Conservation (phyloP, 2,888 invertebrate genomes). For the Tenthredo amoena region DNA sequence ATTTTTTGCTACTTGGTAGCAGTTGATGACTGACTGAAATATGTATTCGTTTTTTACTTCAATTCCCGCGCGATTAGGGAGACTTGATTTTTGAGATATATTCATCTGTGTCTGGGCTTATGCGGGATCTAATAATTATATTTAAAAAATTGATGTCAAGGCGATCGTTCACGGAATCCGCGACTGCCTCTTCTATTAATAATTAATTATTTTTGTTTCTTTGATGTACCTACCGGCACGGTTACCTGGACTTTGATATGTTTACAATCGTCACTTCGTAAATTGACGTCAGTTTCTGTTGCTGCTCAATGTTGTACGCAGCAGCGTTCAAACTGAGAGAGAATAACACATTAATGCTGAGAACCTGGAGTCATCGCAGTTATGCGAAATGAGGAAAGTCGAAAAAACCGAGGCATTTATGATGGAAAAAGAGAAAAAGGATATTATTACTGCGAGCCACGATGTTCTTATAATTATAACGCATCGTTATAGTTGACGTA, state of each 20-base stretch:
- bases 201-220: constrained; percentile 26
- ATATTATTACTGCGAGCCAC: background rate
- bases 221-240: background rate
- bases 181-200: constrained; percentile 37
- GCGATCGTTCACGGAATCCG: constrained; percentile 18
- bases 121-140: constrained; percentile 27
- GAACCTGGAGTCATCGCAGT: background rate
- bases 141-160: constrained; percentile 43
- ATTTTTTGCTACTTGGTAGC: background rate
- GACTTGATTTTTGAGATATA: background rate
- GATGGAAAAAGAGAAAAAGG: background rate
- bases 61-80: background rate
- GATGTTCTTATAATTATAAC: background rate
- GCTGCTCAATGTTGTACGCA: constrained; percentile 28
- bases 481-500: background rate
- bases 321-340: background rate
- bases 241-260: constrained; percentile 53
- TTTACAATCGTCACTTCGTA: constrained; percentile 50
- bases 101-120: background rate
- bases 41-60: background rate
- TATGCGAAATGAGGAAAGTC: constrained; percentile 2
- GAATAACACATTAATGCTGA: background rate
- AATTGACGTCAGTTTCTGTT: constrained; percentile 50
- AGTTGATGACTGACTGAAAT: background rate
- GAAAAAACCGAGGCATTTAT: background rate